phyloP scores from a whole-genome alignment of 2,113 vertebrate species.

The Aldabrachelys gigantea region DNA sequence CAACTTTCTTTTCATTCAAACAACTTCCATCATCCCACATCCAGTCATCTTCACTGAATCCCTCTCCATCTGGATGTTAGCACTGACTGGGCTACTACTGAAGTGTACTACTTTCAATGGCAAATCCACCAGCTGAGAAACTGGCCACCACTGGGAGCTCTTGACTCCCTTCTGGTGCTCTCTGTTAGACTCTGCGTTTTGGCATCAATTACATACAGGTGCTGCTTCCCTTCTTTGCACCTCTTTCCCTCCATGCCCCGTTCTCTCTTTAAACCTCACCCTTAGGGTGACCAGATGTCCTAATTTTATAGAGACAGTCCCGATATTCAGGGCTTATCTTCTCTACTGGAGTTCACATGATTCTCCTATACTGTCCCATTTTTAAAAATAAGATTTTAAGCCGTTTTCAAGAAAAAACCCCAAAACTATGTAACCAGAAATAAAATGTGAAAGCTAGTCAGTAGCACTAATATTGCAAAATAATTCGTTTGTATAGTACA shows the following conservation, averaged over 20 bases:
- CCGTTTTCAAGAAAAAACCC: not conserved
- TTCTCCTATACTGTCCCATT: not conserved
- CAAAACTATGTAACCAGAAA: not conserved
- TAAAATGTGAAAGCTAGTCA: not conserved
- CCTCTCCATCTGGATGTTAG: not conserved
- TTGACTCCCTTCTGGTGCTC: not conserved
- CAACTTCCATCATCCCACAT: no score
- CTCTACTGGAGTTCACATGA: not conserved
- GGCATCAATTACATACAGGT: not conserved
- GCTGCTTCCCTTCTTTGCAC: not conserved
- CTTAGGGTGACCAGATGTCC: no score
- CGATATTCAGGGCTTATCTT: no score
- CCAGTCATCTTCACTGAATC: not conserved
- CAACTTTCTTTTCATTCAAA: not conserved
- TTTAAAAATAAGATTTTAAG: conserved; percentile 3
- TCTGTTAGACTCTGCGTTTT: not conserved
- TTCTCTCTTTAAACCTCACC: not conserved
- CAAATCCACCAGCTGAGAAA: not conserved
- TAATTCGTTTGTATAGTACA: not conserved
- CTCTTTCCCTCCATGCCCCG: no score
- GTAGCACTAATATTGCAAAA: not conserved
- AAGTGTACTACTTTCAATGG: not conserved
- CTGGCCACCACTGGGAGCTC: not conserved
- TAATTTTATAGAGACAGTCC: no score
- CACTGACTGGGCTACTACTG: no score